Evolutionary conservation across 35 echinoderm and acorn worm genomes (phyloP).

Genomic region (Lytechinus variegatus): DNA sequence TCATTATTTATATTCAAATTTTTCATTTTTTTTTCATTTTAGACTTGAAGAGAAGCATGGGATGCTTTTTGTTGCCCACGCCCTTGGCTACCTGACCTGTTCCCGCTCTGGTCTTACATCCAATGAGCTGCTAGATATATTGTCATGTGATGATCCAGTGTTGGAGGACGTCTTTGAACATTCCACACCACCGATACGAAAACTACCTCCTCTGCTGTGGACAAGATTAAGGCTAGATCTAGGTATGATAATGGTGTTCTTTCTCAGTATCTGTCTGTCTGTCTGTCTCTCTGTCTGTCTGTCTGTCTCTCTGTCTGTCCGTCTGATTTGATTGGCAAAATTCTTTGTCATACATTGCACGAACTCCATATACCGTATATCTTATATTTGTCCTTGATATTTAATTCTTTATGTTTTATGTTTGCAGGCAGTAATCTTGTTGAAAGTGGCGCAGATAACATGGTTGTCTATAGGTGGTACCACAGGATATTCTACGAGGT

Average conservation of each 20-base stretch:
- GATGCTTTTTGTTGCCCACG: slow-evolving; percentile 68
- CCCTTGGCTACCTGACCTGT: slow-evolving; percentile 89
- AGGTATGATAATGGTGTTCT: slow-evolving; percentile 54
- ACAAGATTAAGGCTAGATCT: slow-evolving; percentile 70
- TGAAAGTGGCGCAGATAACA: slow-evolving; percentile 84
- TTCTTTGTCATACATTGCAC: no score
- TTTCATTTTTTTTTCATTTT: background rate
- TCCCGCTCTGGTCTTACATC: slow-evolving; percentile 79
- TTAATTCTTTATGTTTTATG: slow-evolving; percentile 16
- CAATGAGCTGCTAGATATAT: slow-evolving; percentile 81
- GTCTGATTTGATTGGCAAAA: no score
- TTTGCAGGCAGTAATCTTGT: slow-evolving; percentile 84
- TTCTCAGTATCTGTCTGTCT: no score
- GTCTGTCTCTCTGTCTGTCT: no score
- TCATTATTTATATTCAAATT: no score
- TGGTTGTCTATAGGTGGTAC: slow-evolving; percentile 91
- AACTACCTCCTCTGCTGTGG: slow-evolving; percentile 70
- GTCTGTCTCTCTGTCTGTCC: no score
- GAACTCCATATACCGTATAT: no score
- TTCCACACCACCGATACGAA: slow-evolving; percentile 83
- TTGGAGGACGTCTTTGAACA: slow-evolving; percentile 87
- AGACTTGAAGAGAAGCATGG: slow-evolving; percentile 94
- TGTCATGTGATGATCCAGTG: slow-evolving; percentile 89
- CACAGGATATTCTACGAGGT: slow-evolving; percentile 88
- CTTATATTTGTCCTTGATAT: background rate